Evolutionary conservation across 2,888 invertebrate genomes (phyloP).

Genomic region (Melinaea marsaeus): DNA sequence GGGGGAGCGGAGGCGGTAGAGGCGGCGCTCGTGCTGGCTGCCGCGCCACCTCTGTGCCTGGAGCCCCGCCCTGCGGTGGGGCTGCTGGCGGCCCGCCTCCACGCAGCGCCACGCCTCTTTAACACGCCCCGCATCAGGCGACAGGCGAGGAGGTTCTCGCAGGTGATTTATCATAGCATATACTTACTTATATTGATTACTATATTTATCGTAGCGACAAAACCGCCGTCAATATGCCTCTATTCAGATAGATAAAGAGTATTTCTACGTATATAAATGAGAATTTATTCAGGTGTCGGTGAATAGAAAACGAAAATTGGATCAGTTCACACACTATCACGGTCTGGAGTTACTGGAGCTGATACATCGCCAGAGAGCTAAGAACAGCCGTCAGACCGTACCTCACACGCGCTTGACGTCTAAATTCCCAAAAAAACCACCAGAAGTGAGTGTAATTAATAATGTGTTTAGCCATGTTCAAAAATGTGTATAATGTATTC

Average conservation of each 20-base stretch:
- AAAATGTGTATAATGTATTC: neutral
- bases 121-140: slow-evolving; percentile 85
- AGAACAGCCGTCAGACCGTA: slow-evolving; percentile 68
- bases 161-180: slow-evolving; percentile 63
- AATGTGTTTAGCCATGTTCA: neutral
- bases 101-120: slow-evolving; percentile 84
- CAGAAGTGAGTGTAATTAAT: slow-evolving; percentile 53
- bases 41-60: slow-evolving; percentile 91
- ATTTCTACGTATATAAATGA: neutral
- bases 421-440: slow-evolving; percentile 77
- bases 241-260: too few relatives aligned
- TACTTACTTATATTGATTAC: too few relatives aligned
- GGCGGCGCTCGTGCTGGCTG: slow-evolving; percentile 90
- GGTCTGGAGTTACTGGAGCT: slow-evolving; percentile 87
- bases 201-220: too few relatives aligned
- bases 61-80: slow-evolving; percentile 92
- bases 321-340: slow-evolving; percentile 88
- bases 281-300: slow-evolving; percentile 79
- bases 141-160: slow-evolving; percentile 87
- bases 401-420: slow-evolving; percentile 67
- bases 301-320: slow-evolving; percentile 92
- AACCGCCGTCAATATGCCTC: too few relatives aligned
- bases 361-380: slow-evolving; percentile 75
- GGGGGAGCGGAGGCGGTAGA: slow-evolving; percentile 82
- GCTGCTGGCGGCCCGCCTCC: slow-evolving; percentile 84